These are phyloP conservation scores for Drosophila setifemur DNA, from an alignment of 1,140 invertebrate genomes.

Conservation along the genomic window DNA sequence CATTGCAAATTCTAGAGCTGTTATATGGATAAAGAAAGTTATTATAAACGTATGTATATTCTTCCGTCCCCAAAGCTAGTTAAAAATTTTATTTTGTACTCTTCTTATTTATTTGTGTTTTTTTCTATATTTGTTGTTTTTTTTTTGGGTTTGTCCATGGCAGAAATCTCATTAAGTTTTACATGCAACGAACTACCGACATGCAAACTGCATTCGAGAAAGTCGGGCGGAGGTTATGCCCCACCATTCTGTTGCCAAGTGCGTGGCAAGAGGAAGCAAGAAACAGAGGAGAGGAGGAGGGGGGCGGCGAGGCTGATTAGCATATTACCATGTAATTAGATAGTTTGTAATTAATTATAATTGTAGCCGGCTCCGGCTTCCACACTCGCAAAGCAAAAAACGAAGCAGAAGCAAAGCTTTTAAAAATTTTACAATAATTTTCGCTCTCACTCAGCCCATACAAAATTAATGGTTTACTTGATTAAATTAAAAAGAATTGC, in stretches of 20 bases:
- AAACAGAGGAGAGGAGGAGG: neutral
- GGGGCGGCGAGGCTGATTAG: slow-evolving; percentile 52
- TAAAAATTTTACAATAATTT: too few relatives aligned
- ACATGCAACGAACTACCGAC: slow-evolving; percentile 50
- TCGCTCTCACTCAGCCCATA: neutral
- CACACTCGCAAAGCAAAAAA: slow-evolving; percentile 10
- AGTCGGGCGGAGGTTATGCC: neutral
- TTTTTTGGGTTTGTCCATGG: slow-evolving; percentile 46
- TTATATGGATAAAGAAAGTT: too few relatives aligned
- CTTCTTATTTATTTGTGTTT: neutral
- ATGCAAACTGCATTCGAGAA: slow-evolving; percentile 45
- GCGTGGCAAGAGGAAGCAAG: slow-evolving; percentile 41
- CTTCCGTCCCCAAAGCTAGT: too few relatives aligned
- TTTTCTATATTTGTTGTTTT: neutral
- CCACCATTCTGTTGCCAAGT: slow-evolving; percentile 38
- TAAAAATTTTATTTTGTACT: too few relatives aligned
- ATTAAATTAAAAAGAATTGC: too few relatives aligned
- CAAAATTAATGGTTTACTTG: too few relatives aligned
- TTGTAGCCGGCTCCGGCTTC: slow-evolving; percentile 45
- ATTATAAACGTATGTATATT: too few relatives aligned
- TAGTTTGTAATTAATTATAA: slow-evolving; percentile 73
- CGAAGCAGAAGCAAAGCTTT: too few relatives aligned
- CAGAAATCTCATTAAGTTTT: slow-evolving; percentile 58
- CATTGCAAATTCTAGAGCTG: too few relatives aligned
- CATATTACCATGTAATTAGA: slow-evolving; percentile 72